Evolutionary conservation across 2,797 vertebrate genomes (phyloP), one percentile per base, ranked within the genome.

Genomic region (Micropoecilia bifurca): DNA sequence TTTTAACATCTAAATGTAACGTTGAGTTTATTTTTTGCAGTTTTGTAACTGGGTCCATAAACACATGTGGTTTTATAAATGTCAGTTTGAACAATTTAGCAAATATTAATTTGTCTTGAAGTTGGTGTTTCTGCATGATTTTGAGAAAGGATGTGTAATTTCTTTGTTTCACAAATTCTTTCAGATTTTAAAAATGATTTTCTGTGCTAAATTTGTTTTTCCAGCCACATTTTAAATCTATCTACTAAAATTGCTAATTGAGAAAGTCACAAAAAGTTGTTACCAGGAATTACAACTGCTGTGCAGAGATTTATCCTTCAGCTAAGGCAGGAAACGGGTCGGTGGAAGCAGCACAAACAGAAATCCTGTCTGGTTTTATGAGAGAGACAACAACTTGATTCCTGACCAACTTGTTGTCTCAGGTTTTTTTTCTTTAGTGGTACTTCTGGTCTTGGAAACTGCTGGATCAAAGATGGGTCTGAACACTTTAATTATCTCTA

Each of bases 1-100:
- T 48, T 53, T 48, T 72, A 66, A 71, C 43, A 76, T 76, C 20
- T 16, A 57, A 77, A 45, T 72, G 45, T 36, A n/a, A 75, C 47
- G 30, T 46, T 66, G 33, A 71, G 39, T 33, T 53, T 25, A 20
- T 41, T n/a, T 66, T 79, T 61, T 47, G 9, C 25, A 18, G 39
- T 59, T 46, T 59, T 45, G 7, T 6, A 22, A 66, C 3, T 66
- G 8, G 3, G 9, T 68, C 7, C 18, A 41, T 10, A 68, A 68
- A 68, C 63, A 13, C 20, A 25, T 25, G 3, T 16, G 25, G 9
- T 25, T 68, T 22, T 68, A 10, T 41, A 41, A 68, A 68, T 2
- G 36, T 68, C 36, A 66, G 33, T 68, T 22, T 68, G 22, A 25
- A 25, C 33, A 41, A 41, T 41, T 68, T 22, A 25, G 36, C 20